Percentiles rank a stretch among this genome's conserved stretches.
Conservation (phyloP, 2,888 invertebrate species). For the Cyaniris semiargus region DNA sequence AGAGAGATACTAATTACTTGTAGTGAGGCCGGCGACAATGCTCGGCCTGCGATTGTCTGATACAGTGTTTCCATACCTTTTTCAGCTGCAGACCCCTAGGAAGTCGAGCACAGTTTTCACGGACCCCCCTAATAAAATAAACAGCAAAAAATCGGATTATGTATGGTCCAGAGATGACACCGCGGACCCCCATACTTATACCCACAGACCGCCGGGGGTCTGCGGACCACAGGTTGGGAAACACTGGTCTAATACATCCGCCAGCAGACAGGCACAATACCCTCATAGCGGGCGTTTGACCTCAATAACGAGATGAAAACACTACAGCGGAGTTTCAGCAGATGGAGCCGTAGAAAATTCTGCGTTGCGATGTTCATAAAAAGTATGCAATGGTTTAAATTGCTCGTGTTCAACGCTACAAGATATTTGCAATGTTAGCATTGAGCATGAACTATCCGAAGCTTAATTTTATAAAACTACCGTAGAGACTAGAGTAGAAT, state of each 20-base stretch:
- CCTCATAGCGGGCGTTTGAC: background rate
- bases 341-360: background rate
- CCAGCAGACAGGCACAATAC: background rate
- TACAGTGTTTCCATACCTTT: background rate
- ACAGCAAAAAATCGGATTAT: no score
- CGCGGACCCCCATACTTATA: no score
- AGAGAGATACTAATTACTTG: conserved; percentile 7
- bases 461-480: background rate
- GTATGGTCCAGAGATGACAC: no score
- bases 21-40: background rate
- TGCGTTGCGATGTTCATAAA: background rate
- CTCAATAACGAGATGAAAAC: background rate
- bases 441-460: background rate
- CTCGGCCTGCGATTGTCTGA: background rate
- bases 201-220: background rate
- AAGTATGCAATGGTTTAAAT: background rate
- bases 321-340: background rate
- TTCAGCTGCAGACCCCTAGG: no score
- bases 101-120: no score
- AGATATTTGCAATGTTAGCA: background rate
- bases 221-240: no score
- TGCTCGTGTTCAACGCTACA: background rate
- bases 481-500: background rate
- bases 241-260: no score
- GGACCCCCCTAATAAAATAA: no score